Evolutionary conservation across 23 tunicate genomes (phyloP).

Genomic region (Trididemnum clinides): DNA sequence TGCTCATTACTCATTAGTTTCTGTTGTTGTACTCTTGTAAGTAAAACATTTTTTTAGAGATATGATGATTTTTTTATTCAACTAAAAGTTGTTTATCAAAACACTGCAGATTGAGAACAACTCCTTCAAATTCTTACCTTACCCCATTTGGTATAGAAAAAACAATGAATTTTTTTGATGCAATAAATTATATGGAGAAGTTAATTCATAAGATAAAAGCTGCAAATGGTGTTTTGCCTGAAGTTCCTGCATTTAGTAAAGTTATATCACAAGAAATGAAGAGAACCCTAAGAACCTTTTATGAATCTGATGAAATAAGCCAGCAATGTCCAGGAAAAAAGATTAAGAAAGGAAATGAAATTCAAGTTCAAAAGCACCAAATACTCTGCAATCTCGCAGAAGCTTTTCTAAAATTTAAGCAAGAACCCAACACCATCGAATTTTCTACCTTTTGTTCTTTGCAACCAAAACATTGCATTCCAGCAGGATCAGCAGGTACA

Average conservation of each 20-base stretch:
- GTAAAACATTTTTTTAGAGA: neutral
- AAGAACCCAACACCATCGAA: neutral
- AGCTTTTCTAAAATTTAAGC: neutral
- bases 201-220: constrained; percentile 22
- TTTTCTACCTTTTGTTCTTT: neutral
- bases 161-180: neutral
- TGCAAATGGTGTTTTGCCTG: neutral
- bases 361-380: neutral
- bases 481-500: constrained; percentile 20
- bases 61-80: neutral
- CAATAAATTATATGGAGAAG: neutral
- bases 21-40: too few species aligned
- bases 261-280: neutral
- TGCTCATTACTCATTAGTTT: too few species aligned
- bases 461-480: constrained; percentile 22
- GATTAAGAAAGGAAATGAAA: neutral
- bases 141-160: too few species aligned
- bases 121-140: neutral
- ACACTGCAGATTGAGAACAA: neutral
- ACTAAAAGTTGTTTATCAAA: neutral
- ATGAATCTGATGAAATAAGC: constrained; percentile 7
- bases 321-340: neutral
- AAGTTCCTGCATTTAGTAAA: constrained; percentile 5
- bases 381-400: constrained; percentile 14
- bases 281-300: neutral